A percentile compares a stretch with the other conserved stretches of the same genome.
Conservation (phyloP, 2,797 vertebrate species). For the Limosa lapponica region DNA sequence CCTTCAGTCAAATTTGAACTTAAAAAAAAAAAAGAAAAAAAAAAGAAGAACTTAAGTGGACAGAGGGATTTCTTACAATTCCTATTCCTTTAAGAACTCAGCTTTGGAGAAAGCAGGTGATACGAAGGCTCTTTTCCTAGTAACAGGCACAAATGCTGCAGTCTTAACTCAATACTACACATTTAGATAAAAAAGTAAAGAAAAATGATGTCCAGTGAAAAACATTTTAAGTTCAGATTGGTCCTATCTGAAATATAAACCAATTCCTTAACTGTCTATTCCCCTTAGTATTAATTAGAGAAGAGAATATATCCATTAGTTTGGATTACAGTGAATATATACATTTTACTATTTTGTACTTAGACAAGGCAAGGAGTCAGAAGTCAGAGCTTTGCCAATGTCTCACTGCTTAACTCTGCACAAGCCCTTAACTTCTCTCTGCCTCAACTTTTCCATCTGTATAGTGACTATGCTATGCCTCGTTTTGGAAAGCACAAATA, state of each 20-base stretch:
- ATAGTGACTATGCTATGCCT: neutral
- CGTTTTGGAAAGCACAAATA: neutral
- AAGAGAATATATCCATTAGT: neutral
- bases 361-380: neutral
- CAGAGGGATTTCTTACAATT: neutral
- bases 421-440: neutral
- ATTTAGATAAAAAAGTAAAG: neutral
- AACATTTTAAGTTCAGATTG: neutral
- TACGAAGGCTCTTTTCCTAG: neutral
- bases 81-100: neutral
- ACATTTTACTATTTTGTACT: neutral
- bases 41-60: neutral
- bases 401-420: neutral
- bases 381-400: neutral
- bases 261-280: neutral
- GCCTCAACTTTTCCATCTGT: neutral
- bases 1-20: neutral
- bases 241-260: neutral
- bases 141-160: rapidly evolving
- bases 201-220: neutral
- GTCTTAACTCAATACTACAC: neutral
- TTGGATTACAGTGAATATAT: neutral
- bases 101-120: neutral
- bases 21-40: neutral
- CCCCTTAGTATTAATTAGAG: neutral